These are phyloP conservation scores for Pygoscelis adeliae DNA, from an alignment of 2,113 vertebrate species.

Conservation along the genomic window DNA sequence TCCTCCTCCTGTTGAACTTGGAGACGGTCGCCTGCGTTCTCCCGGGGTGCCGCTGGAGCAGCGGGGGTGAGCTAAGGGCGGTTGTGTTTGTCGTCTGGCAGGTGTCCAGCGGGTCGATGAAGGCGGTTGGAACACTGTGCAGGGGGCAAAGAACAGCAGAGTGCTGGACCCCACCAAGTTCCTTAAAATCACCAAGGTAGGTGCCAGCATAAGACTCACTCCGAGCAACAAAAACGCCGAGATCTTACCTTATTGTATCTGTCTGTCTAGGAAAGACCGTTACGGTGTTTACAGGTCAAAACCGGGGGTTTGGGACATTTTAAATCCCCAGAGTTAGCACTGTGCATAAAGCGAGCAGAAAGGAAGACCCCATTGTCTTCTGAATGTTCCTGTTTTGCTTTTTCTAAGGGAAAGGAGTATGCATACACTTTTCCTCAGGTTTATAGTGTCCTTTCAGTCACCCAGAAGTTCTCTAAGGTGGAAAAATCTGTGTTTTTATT, in stretches of 20 bases:
- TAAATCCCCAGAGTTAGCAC: background rate
- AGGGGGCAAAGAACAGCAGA: constrained; percentile 93
- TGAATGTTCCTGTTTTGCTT: background rate
- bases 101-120: constrained; percentile 87
- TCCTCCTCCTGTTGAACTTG: background rate
- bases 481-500: background rate
- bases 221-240: background rate
- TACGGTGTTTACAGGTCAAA: accelerated
- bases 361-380: background rate
- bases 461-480: background rate
- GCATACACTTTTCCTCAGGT: background rate
- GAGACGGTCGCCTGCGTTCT: background rate
- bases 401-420: background rate
- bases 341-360: background rate
- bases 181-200: constrained; percentile 98
- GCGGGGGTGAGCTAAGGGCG: background rate
- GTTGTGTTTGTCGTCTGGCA: background rate
- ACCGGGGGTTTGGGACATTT: background rate
- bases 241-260: background rate
- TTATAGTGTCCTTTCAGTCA: background rate
- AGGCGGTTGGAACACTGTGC: constrained; percentile 95
- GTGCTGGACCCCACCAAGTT: constrained; percentile 97
- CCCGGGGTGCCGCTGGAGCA: background rate
- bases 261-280: background rate
- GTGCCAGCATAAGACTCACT: background rate